Evolutionary conservation across 1,140 invertebrate genomes (phyloP), one percentile per base, ranked within the genome.

Genomic region (Tetramorium alpestre): DNA sequence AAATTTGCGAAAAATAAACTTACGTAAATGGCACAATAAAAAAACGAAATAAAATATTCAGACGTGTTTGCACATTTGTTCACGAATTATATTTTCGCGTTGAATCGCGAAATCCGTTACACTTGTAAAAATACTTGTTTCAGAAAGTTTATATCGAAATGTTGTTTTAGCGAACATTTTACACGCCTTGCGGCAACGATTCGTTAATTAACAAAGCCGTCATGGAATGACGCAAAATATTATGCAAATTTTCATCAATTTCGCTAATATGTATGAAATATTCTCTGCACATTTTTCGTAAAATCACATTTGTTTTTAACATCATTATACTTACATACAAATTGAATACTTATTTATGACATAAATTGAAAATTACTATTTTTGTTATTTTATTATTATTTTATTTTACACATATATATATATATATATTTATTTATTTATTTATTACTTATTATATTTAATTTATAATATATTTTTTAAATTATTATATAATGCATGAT

Each of bases 111-210:
- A 67, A 80, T 3, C 8, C 3, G 60, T n/a, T 80, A 38, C 44
- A 65, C 60, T 80, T 80, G 76, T 51, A 80, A 67, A 80, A 80
- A 80, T 67, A 80, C 44, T 67, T 67, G 76, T 51, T 80, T 67
- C 13, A 67, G 25, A 80, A 80, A 67, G 44, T 67, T 80, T 78
- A 49, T 47, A 64, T 64, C 6, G 16, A 77, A 80, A 80, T 67
- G 49, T 80, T 80, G 7, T 80, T 80, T 80, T 67, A 67, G 28
- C 25, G 0, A 80, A 67, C 7, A 62, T 80, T 67, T 67, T 67
- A 51, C 11, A 67, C 7, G 28, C 28, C 28, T 67, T 38, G 41
- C 60, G 28, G 8, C 11, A 28, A 28, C 25, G 62, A 62, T 80
- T 51, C 25, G 51, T 76, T 76, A 65, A 78, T 78, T 49, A 65